A percentile compares a stretch with the other conserved stretches of the same genome.
Evolutionary conservation across 2,797 vertebrate species (phyloP).

Genomic region (Malurus leucopterus): DNA sequence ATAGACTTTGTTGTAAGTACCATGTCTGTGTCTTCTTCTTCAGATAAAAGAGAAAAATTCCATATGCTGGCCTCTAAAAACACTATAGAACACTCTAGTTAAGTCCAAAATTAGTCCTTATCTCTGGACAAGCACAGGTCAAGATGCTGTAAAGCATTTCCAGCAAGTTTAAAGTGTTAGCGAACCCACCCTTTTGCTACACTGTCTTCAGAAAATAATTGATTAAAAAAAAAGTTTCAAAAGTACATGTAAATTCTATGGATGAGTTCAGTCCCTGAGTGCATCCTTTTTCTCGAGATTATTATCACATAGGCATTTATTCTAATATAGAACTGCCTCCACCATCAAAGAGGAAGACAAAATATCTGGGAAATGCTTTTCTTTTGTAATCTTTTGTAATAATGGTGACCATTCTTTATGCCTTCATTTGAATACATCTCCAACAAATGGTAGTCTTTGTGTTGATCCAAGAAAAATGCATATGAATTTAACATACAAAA

Average conservation of each 20-base stretch:
- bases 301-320: not conserved
- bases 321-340: not conserved
- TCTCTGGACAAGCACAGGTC: not conserved
- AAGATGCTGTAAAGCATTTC: not conserved
- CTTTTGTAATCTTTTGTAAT: not conserved
- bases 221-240: not conserved
- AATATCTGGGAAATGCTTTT: not conserved
- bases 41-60: not conserved
- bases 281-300: not conserved
- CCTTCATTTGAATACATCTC: not conserved
- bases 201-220: not conserved
- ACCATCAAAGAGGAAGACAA: not conserved
- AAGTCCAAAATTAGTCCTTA: not conserved
- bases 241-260: not conserved
- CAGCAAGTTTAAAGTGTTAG: not conserved
- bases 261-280: not conserved
- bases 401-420: not conserved
- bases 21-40: not conserved
- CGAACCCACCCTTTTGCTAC: not conserved
- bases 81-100: not conserved
- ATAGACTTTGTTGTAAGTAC: not conserved
- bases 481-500: not conserved
- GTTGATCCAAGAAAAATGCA: not conserved
- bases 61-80: not conserved
- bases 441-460: not conserved